Base-by-base conservation (phyloP, 1,140 invertebrate genomes). In the Papilio polytes region DNA sequence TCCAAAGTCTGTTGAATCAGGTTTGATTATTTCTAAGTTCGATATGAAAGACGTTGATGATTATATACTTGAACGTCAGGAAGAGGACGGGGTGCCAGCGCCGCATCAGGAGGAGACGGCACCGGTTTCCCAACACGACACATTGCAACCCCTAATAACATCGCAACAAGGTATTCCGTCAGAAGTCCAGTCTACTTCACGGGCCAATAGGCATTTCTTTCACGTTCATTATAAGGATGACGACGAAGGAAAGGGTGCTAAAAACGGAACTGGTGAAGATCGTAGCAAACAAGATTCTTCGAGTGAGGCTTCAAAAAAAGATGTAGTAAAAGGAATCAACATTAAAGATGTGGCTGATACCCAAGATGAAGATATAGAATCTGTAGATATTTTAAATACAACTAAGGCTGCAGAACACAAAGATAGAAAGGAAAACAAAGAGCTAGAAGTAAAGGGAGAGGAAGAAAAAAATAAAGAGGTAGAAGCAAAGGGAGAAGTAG, bases 41-140 rank as follows among this genome's bases (percentile, higher is more conserved):
- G 56, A 78, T 44, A 78, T 84, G 53, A 80, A 85, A 82, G 87
- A 83, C 12, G 83, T 86, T n/a, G 87, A 88, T 56, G 85, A 87
- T 56, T 87, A 86, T 78, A 85, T 85, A 22, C 53, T 77, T 56
- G 72, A 84, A 72, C 73, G 82, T 41, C 59, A 81, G 44, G 41
- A 63, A 44, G 36, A 20, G n/a, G 77, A 78, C n/a, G 63, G 63
- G 3, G 26, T 18, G 26, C 36, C 9, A n/a, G 10, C 36, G 22
- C 41, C 12, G 51, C 41, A 36, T 53, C 74, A 56, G 13, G 15
- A 46, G 9, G 76, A 77, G 9, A 44, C 44, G 31, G 10, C 73
- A 56, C 81, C 46, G 41, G 74, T 80, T 70, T 74, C 80, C 20
- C 63, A 31, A 70, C 63, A 70, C 12, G 63, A 70, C 12, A 31